These are phyloP conservation scores for Cantharis lateralis DNA, from an alignment of 2,888 invertebrate species.

Conservation along the genomic window DNA sequence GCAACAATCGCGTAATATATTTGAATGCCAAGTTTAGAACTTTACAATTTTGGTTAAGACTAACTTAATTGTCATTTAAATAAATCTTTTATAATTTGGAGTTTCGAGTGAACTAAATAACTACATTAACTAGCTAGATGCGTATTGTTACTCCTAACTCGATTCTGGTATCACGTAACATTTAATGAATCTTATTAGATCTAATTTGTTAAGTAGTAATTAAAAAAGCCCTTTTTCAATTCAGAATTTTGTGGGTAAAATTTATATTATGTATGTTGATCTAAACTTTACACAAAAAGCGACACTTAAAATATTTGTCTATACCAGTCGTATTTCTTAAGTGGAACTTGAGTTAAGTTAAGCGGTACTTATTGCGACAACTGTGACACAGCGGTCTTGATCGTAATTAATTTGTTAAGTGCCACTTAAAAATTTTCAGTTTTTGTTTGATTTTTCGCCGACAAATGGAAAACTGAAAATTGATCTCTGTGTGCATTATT, in stretches of 20 bases:
- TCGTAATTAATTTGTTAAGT: neutral
- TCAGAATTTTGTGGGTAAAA: neutral
- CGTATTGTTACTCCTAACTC: neutral
- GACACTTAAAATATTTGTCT: too few relatives aligned
- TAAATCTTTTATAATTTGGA: neutral
- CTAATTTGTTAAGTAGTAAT: neutral
- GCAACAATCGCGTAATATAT: neutral
- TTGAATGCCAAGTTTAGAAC: slow-evolving; percentile 1
- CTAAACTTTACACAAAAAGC: too few relatives aligned
- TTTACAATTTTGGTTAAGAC: slow-evolving; percentile 1
- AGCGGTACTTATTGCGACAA: neutral
- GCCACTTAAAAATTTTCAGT: neutral
- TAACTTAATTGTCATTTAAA: slow-evolving; percentile 3
- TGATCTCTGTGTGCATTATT: too few relatives aligned
- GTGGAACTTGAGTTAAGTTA: neutral
- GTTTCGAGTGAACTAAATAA: neutral
- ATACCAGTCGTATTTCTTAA: neutral
- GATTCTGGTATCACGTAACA: neutral
- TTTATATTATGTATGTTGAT: neutral
- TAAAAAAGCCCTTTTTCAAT: neutral
- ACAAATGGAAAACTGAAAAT: neutral
- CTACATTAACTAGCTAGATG: neutral
- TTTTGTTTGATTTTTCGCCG: neutral
- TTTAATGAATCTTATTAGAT: neutral
- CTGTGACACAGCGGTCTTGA: neutral